Evolutionary conservation across 2,113 vertebrate genomes (phyloP), one percentile per base, ranked within the genome.

Genomic region (Columba livia): DNA sequence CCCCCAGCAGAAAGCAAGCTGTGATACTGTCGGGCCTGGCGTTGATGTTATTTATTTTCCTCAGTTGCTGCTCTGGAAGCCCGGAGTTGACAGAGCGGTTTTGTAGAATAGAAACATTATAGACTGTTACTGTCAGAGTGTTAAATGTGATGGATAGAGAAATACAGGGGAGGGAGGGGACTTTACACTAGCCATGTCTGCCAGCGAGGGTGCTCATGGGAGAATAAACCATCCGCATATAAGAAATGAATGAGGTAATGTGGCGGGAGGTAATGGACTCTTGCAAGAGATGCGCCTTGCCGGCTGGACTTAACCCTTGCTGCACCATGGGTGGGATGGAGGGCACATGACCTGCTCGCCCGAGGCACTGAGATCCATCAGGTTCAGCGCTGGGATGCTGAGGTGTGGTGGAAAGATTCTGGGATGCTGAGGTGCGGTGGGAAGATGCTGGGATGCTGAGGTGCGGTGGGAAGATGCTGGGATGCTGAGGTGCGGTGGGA

Each of bases 101-200:
- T 99, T 99, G 99, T 99, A 99, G 99, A 99, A 99, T 99, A 99
- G 99, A 99, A 99, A 99, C 99, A 99, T 99, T 99, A 99, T 99
- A 99, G 99, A 99, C 99, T 99, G 99, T 99, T 99, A 99, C 98
- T 99, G 99, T 99, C 99, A 99, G 98, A 98, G 99, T 99, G 99
- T 99, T 99, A 99, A 99, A 99, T 99, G 99, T 99, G 99, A 99
- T 99, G 98, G 98, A 99, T 99, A 99, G 99, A 99, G 98, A 99
- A 98, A 98, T 97, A 92, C 97, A 97, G 97, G 98, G 98, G 98
- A 97, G 98, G 98, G 98, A 98, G 98, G 98, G 97, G 98, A 98
- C 98, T 98, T 98, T 98, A 98, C 98, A 97, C 98, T 98, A 98
- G 98, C 98, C 98, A 97, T 98, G 98, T 98, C 98, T 98, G 98